Evolutionary conservation across 2,797 vertebrate genomes (phyloP).

Genomic region (Lepidocolaptes lacrymiger): DNA sequence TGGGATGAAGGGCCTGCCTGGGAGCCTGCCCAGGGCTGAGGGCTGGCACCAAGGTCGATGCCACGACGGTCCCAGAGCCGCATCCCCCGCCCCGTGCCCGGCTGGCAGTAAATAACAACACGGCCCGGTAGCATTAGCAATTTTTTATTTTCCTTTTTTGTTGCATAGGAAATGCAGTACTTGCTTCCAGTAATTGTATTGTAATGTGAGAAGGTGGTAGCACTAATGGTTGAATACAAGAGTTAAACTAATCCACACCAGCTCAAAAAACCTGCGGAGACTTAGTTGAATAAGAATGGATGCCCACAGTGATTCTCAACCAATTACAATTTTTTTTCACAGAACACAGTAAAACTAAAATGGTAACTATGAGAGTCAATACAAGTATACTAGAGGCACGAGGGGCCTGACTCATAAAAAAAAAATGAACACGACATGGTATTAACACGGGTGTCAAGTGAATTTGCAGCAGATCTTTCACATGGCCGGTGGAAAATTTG

Average conservation of each 20-base stretch:
- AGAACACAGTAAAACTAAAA: constrained; percentile 86
- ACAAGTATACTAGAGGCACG: constrained; percentile 86
- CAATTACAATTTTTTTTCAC: constrained; percentile 87
- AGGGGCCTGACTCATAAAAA: constrained; percentile 84
- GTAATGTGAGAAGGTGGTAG: constrained; percentile 92
- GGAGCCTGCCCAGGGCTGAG: neutral
- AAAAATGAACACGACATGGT: constrained; percentile 74
- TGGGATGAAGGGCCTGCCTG: neutral
- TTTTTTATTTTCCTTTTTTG: constrained; percentile 94
- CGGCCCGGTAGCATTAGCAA: constrained; percentile 89
- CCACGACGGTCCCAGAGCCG: fast-evolving
- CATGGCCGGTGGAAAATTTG: constrained; percentile 49
- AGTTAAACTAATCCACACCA: constrained; percentile 90
- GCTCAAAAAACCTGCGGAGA: constrained; percentile 88
- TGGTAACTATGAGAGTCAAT: constrained; percentile 88
- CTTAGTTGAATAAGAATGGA: constrained; percentile 87
- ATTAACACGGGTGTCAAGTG: constrained; percentile 79
- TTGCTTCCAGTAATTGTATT: constrained; percentile 98
- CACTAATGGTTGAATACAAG: constrained; percentile 90
- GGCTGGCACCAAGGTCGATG: neutral
- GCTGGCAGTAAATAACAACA: constrained; percentile 65
- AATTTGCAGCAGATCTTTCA: constrained; percentile 71
- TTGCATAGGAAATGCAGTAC: constrained; percentile 99
- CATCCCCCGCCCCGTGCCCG: neutral
- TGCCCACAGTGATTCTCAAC: constrained; percentile 89